Base-by-base conservation (phyloP, 2,113 vertebrate species). In the Antennarius striatus region DNA sequence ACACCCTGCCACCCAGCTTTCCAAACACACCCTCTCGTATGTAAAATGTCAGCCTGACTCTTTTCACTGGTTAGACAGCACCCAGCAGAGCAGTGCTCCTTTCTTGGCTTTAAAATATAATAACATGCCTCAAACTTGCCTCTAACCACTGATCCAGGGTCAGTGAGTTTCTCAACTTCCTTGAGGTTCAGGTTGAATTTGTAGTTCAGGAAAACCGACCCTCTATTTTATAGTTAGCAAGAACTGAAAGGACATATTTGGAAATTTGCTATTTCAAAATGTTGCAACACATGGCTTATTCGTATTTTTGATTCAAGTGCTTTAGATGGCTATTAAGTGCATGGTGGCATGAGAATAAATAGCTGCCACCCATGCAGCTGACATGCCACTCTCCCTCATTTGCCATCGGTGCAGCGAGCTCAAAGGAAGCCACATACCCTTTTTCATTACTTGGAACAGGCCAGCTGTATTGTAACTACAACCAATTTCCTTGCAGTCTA, bases 401-500 rank as follows among this genome's bases (percentile, higher is more conserved):
- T 72, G 71, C 83, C 80, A 78, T 89, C 78, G 69, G 68, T 77
- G 68, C 51, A 74, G 56, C 56, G 43, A 86, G 71, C 86, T 91
- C 82, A 79, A 22, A 22, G 22, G 22, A 81, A 90, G 80, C 90
- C 90, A 88, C 87, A 89, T 92, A 90, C 90, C 90, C 88, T 85
- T 90, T 91, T 92, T 92, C 91, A 92, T 92, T 92, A 91, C 90
- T 86, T 71, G 12, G 69, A 89, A 89, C 88, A 89, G 85, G 77
- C 89, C 90, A 91, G 90, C 91, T 92, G 91, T 90, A 93, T 90
- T 93, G 89, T 90, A 91, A 92, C 89, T 92, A 92, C 91, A 91
- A 93, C 92, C 92, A 93, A 93, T 93, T 93, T 93, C 91, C 92
- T 90, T 91, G 91, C 87, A 93, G 89, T 93, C 92, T 91, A 92